Evolutionary conservation across 2,888 invertebrate genomes (phyloP), one percentile per base, ranked within the genome.

Genomic region (Syrista parreyssii): DNA sequence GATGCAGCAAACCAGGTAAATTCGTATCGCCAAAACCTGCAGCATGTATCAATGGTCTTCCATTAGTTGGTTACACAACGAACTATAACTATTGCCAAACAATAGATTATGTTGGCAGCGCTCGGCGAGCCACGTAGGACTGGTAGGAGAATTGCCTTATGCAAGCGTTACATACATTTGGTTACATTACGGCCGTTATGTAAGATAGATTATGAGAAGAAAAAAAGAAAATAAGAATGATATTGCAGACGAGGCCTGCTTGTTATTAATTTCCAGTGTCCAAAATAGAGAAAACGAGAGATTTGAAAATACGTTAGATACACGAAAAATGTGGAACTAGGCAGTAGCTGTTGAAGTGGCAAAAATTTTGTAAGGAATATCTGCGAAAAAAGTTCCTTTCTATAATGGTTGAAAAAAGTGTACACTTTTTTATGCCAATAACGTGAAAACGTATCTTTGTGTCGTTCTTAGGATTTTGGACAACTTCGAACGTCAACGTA

Each of bases 121-220:
- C 80, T 34, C 75, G 31, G 69, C 69, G 34, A 79, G 82, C 74
- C 75, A 76, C 78, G 83, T 83, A 84, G 83, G 78, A 78, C 77
- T 76, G 76, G 86, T 85, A 85, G 86, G 86, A 84, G 82, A 81
- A 73, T 81, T 85, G 84, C 83, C 88, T 90, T 90, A 90, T 88
- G 89, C 88, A 89, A 90, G 89, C 87, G 87, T 90, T 90, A 90
- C 90, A 90, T 90, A 89, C 89, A 90, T 90, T 90, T 90, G 89
- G 89, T 90, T 90, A 89, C 88, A 90, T 90, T 90, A 89, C 84
- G 82, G 81, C 81, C 77, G 88, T 90, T 90, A 90, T 85, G 85
- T 89, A 90, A 90, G 83, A 77, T 81, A 83, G 86, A 89, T 89
- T 88, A 88, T 86, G 88, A 86, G 87, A 84, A 85, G 82, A 84